A percentile compares a stretch with the other conserved stretches of the same genome.
phyloP scores from a whole-genome alignment of 2,113 vertebrate species.

The Irena cyanogastra region DNA sequence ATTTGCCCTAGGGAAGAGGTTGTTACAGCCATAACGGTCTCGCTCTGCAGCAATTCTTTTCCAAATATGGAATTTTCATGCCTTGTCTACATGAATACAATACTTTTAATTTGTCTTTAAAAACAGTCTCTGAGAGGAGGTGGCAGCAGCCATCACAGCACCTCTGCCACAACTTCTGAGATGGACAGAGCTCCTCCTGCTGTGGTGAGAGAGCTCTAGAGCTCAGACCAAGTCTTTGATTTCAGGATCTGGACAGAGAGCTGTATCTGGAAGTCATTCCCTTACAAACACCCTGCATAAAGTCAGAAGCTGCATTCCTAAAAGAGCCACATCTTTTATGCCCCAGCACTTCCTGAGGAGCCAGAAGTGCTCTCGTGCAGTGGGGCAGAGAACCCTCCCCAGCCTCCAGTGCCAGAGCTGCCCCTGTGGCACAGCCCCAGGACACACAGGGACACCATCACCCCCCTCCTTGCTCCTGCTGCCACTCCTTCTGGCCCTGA shows the following conservation, averaged over 20 bases:
- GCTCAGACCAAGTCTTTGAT: not conserved
- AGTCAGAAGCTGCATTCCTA: not conserved
- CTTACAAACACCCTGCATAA: not conserved
- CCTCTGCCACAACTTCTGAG: not conserved
- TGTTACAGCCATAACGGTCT: slow-evolving; percentile 60
- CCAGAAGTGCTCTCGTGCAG: not conserved
- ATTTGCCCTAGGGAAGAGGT: slow-evolving; percentile 68
- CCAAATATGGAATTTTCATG: slow-evolving; percentile 69
- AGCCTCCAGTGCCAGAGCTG: not conserved
- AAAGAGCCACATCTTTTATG: not conserved
- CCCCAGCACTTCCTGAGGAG: not conserved
- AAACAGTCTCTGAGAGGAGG: not conserved
- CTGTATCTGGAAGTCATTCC: not conserved
- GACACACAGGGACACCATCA: not conserved
- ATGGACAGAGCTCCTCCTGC: not conserved
- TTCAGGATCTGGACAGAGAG: not conserved
- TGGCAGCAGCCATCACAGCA: not conserved
- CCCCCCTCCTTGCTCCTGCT: not conserved
- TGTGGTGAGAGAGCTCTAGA: not conserved
- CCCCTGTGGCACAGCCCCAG: not conserved
- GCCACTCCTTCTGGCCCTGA: not conserved
- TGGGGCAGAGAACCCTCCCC: not conserved
- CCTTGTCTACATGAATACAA: slow-evolving; percentile 57
- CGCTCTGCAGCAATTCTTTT: slow-evolving; percentile 64
- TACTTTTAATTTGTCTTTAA: slow-evolving; percentile 46